These are phyloP conservation scores for Apocheima hispidaria DNA, from an alignment of 2,888 invertebrate genomes.

Conservation along the genomic window DNA sequence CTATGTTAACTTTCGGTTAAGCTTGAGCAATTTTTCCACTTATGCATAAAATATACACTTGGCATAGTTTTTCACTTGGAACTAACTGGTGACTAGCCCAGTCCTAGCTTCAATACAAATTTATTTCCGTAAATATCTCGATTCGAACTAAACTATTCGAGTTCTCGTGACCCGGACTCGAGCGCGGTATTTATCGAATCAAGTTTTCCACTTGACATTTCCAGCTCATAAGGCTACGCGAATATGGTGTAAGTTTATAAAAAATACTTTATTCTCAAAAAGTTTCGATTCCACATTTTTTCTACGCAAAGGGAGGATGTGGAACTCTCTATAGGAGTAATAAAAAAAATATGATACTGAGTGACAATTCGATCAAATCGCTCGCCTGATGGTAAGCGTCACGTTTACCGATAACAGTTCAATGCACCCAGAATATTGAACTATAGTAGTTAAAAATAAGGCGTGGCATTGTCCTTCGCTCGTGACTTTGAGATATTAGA, in stretches of 20 bases:
- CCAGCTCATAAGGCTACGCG: constrained; percentile 46
- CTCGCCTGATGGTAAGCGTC: no score
- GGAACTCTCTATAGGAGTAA: no score
- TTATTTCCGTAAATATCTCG: constrained; percentile 25
- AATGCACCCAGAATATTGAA: no score
- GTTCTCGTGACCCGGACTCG: constrained; percentile 6
- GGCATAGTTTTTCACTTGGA: constrained; percentile 3
- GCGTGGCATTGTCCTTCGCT: no score
- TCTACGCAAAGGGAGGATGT: background rate
- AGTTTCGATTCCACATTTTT: background rate
- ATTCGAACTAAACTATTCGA: constrained; percentile 11
- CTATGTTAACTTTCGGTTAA: background rate
- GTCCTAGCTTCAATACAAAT: constrained; percentile 19
- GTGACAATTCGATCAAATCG: no score
- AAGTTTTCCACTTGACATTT: constrained; percentile 58
- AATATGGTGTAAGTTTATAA: constrained; percentile 18
- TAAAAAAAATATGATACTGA: no score
- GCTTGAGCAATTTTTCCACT: background rate
- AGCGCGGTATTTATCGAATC: constrained; percentile 55
- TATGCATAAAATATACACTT: background rate
- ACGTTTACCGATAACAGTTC: no score
- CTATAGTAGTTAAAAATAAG: no score
- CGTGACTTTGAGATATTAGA: no score
- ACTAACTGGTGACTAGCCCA: constrained; percentile 2
- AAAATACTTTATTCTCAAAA: constrained; percentile 5